phyloP scores from a whole-genome alignment of 2,113 vertebrate species.

The Ursus arctos region DNA sequence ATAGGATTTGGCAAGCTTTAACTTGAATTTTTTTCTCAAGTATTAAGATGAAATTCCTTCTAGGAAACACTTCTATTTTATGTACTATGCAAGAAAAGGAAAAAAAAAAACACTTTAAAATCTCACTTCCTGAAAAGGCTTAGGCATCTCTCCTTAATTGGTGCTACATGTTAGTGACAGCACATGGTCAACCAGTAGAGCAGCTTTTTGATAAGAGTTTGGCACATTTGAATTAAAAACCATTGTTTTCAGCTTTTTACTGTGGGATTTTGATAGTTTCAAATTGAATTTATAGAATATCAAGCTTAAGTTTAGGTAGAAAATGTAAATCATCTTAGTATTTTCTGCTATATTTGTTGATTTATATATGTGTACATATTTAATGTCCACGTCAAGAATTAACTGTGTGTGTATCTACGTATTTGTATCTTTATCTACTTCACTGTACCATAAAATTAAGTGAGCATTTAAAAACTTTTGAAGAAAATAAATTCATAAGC shows the following conservation, averaged over 20 bases:
- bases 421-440: neutral
- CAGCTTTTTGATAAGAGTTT: neutral
- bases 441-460: conserved; percentile 4
- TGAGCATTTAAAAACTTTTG: neutral
- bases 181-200: neutral
- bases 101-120: neutral
- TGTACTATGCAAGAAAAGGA: neutral
- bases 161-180: neutral
- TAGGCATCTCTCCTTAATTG: neutral
- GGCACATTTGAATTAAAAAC: neutral
- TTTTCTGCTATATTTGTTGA: neutral
- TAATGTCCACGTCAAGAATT: neutral
- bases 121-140: neutral
- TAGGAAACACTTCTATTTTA: neutral
- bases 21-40: neutral
- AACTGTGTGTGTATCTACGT: neutral
- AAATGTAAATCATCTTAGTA: neutral
- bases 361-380: neutral
- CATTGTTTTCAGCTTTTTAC: neutral
- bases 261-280: neutral
- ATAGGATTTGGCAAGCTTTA: neutral
- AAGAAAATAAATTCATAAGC: neutral
- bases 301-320: neutral
- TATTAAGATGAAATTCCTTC: neutral
- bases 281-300: neutral